Base-by-base conservation (phyloP, 2,797 vertebrate genomes). In the Dermochelys coriacea region DNA sequence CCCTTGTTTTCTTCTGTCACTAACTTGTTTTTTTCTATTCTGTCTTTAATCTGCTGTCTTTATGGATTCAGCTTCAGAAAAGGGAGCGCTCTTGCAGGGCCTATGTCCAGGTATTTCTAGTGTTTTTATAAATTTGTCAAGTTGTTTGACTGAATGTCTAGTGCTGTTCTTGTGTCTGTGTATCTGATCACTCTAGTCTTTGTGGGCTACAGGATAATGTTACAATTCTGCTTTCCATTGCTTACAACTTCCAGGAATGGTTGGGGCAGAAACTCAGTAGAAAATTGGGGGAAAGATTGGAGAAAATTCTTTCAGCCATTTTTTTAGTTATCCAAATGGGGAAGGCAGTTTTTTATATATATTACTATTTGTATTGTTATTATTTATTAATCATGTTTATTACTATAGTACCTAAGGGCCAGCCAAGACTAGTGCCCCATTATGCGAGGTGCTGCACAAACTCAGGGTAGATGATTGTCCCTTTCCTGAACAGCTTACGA, bases 61-160 rank as follows among this genome's bases (percentile, higher is more conserved):
- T 97, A 97, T 98, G 97, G 99, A 98, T 98, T 98, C 99, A 99
- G 99, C 99, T 99, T 98, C 99, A 99, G 99, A 99, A 99, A 99
- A 98, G 99, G 98, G 99, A 99, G 97, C 99, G 99, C 96, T 99
- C 99, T 94, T 99, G 99, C 99, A 99, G 99, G 97, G 99, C 99
- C 98, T 99, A 99, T 98, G 99, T 99, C 96, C 99, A 99, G 99
- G 99, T 99, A 99, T 98, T 99, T 98, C 96, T 98, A 93, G 96
- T 93, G 95, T 97, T 97, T 98, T 94, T 97, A 97, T 97, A 93
- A 94, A 93, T 84, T 1, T 98, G 95, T 97, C 96, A 90, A 93
- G 83, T 96, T 97, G 94, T 97, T 96, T 97, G 95, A 93, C 87
- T 94, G 94, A 97, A 89, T 98, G 97, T 93, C 85, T 96, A 91